Percentiles rank a stretch among this genome's conserved stretches.
Evolutionary conservation across 2,113 vertebrate genomes (phyloP).

Genomic region (Psittacara wagleri): DNA sequence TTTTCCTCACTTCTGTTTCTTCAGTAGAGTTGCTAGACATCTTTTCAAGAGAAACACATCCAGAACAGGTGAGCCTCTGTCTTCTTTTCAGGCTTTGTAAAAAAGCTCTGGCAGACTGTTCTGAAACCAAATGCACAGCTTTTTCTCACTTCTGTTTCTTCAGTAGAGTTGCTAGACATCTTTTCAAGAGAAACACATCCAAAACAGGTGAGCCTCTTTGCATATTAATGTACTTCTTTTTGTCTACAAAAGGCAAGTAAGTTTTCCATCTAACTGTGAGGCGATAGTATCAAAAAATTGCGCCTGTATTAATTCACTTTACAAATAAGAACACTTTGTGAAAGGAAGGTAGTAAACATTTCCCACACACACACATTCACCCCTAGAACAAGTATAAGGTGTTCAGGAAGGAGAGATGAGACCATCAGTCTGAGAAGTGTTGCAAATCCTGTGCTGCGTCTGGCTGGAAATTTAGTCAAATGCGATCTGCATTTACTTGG

Average conservation of each 20-base stretch:
- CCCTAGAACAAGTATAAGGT: not conserved
- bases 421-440: not conserved
- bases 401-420: not conserved
- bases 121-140: slow-evolving; percentile 73
- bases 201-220: slow-evolving; percentile 72
- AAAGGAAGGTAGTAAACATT: not conserved
- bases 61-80: slow-evolving; percentile 73
- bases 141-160: slow-evolving; percentile 85
- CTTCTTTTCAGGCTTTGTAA: slow-evolving; percentile 77
- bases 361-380: not conserved
- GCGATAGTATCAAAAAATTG: not conserved
- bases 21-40: slow-evolving; percentile 84
- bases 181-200: slow-evolving; percentile 82
- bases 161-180: slow-evolving; percentile 82
- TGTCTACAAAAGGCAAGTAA: not conserved
- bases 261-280: not conserved
- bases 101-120: slow-evolving; percentile 80
- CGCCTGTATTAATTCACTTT: not conserved
- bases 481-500: not conserved
- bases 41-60: slow-evolving; percentile 81
- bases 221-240: not conserved
- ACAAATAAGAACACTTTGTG: not conserved
- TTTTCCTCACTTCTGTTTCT: slow-evolving; percentile 86
- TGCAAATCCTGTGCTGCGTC: not conserved
- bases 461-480: not conserved